A percentile compares a stretch with the other conserved stretches of the same genome.
Evolutionary conservation across 2,797 vertebrate genomes (phyloP).

Genomic region (Sebastes kiyomatsui): DNA sequence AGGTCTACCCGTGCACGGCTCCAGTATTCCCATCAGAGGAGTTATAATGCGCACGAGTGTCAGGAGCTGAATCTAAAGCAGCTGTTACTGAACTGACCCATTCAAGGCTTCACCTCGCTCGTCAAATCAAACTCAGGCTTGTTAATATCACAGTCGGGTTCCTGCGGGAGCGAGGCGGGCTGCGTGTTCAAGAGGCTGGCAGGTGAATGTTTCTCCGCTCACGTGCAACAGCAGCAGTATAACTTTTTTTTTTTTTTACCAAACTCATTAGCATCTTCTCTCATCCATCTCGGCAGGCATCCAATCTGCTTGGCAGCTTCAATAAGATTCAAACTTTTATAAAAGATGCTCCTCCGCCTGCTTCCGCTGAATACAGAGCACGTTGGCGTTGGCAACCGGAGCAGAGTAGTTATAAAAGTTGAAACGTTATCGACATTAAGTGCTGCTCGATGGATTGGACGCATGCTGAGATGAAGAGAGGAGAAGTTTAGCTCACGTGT

Average conservation of each 20-base stretch:
- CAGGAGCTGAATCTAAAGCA: constrained; percentile 19
- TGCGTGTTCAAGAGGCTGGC: not conserved
- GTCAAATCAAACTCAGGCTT: not conserved
- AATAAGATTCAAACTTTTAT: constrained; percentile 23
- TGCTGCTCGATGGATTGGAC: not conserved
- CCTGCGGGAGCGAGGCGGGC: not conserved
- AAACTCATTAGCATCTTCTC: constrained; percentile 5
- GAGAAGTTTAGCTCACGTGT: not conserved
- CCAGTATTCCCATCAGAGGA: not conserved
- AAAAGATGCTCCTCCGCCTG: not conserved
- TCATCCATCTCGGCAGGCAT: not conserved
- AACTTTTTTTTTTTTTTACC: not conserved
- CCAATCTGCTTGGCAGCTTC: constrained; percentile 26
- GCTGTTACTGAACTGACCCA: constrained; percentile 9
- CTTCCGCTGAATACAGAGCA: not conserved
- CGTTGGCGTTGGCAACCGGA: not conserved
- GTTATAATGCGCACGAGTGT: not conserved
- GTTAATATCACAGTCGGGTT: not conserved
- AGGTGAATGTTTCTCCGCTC: not conserved
- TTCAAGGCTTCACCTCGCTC: not conserved
- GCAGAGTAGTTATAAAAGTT: not conserved
- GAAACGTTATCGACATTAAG: not conserved
- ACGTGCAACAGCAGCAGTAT: not conserved
- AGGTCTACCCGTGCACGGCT: not conserved
- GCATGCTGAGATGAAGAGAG: not conserved